Conservation (phyloP, 2,797 vertebrate species). For the Choloepus didactylus region DNA sequence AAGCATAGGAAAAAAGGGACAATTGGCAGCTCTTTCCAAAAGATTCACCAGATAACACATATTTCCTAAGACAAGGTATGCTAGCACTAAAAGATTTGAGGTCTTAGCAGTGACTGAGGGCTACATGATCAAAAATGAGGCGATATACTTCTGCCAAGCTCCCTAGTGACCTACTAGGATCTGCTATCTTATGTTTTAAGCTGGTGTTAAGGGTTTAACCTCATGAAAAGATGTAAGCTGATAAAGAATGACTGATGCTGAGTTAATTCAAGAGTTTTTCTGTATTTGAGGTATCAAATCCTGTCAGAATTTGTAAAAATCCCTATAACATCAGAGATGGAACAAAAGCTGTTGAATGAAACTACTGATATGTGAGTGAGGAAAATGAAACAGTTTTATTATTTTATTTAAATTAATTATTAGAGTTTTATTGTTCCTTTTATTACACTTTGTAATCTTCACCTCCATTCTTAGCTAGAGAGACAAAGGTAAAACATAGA, state of each 20-base stretch:
- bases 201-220: constrained; percentile 9
- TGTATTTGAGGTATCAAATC: background rate
- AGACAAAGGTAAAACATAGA: constrained; percentile 50
- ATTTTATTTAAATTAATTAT: too few relatives aligned
- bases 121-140: background rate
- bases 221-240: background rate
- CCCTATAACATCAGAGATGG: background rate
- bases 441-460: background rate
- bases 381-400: constrained; percentile 26
- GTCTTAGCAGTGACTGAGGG: constrained; percentile 12
- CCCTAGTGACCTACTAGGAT: background rate
- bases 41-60: background rate
- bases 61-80: constrained; percentile 37
- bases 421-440: background rate
- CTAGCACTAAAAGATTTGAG: background rate
- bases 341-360: constrained; percentile 30
- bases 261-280: background rate
- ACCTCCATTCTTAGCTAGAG: constrained; percentile 32
- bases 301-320: constrained; percentile 42
- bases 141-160: background rate
- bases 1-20: background rate
- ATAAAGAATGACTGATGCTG: background rate
- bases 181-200: background rate
- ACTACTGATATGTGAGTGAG: constrained; percentile 4
- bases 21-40: background rate